These are phyloP conservation scores for Drosophila multiciliata DNA, from an alignment of 2,888 invertebrate species.

Conservation along the genomic window DNA sequence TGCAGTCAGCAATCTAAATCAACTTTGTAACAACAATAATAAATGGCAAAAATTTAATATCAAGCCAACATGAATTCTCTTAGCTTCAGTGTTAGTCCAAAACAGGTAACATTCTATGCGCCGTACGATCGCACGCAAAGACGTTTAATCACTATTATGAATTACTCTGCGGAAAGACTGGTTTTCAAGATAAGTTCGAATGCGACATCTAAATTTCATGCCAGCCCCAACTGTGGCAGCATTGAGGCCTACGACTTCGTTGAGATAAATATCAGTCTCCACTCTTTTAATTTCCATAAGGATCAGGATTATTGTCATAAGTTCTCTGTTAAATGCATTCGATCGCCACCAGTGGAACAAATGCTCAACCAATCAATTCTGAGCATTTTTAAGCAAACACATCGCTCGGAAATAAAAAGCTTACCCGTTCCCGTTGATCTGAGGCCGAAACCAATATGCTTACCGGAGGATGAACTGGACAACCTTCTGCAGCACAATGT, in stretches of 20 bases:
- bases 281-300: slow-evolving; percentile 24
- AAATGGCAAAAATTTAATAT: not conserved
- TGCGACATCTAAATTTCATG: slow-evolving; percentile 26
- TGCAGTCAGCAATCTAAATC: not conserved
- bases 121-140: slow-evolving; percentile 53
- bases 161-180: slow-evolving; percentile 29
- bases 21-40: not conserved
- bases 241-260: slow-evolving; percentile 40
- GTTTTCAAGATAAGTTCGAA: slow-evolving; percentile 61
- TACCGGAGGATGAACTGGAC: slow-evolving; percentile 6
- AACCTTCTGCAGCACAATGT: not conserved
- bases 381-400: slow-evolving; percentile 21
- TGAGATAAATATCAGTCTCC: slow-evolving; percentile 41
- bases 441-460: not conserved
- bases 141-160: slow-evolving; percentile 50
- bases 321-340: slow-evolving; percentile 34
- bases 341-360: not conserved
- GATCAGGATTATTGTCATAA: slow-evolving; percentile 24
- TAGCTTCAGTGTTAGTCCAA: slow-evolving; percentile 47
- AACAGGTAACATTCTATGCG: slow-evolving; percentile 49
- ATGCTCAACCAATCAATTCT: not conserved
- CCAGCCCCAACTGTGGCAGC: slow-evolving; percentile 42
- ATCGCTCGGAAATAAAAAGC: slow-evolving; percentile 1
- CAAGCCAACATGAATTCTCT: slow-evolving; percentile 11
- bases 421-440: slow-evolving; percentile 29